These are phyloP conservation scores for Vollenhovia emeryi DNA, from an alignment of 1,140 invertebrate species.

Conservation along the genomic window DNA sequence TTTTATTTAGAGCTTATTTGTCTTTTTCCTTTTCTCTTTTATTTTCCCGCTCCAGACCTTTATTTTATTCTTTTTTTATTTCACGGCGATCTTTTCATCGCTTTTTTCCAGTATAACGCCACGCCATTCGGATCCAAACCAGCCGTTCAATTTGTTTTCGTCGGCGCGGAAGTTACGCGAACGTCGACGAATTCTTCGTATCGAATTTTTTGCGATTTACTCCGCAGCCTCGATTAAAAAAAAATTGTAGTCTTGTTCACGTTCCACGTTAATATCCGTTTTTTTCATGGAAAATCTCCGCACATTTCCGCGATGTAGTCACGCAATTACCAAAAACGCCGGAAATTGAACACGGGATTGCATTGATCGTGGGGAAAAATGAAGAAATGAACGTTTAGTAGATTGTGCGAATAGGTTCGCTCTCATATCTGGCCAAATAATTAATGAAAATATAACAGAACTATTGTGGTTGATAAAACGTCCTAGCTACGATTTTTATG, in stretches of 20 bases:
- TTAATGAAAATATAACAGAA: neutral
- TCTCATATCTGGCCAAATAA: neutral
- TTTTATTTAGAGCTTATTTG: slow-evolving; percentile 24
- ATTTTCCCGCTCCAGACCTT: neutral
- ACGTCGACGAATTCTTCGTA: neutral
- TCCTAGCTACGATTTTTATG: neutral
- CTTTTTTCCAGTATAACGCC: neutral
- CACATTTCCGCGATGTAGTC: neutral
- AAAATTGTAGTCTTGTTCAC: neutral
- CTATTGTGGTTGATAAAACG: neutral
- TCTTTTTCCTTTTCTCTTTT: neutral
- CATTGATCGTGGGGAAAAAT: neutral
- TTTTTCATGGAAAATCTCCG: neutral
- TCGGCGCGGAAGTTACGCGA: neutral
- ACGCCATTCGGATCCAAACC: neutral
- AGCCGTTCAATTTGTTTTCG: slow-evolving; percentile 25
- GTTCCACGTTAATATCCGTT: slow-evolving; percentile 38
- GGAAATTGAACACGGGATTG: slow-evolving; percentile 45
- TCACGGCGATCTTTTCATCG: slow-evolving; percentile 15
- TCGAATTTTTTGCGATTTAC: slow-evolving; percentile 36
- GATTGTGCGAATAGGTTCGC: too few relatives aligned
- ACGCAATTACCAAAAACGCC: neutral
- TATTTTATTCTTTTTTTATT: neutral
- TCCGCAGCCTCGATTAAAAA: slow-evolving; percentile 15
- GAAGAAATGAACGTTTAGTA: neutral